Percentiles rank a stretch among this genome's conserved stretches.
Evolutionary conservation across 2,113 vertebrate species (phyloP).

Genomic region (Lynx canadensis): DNA sequence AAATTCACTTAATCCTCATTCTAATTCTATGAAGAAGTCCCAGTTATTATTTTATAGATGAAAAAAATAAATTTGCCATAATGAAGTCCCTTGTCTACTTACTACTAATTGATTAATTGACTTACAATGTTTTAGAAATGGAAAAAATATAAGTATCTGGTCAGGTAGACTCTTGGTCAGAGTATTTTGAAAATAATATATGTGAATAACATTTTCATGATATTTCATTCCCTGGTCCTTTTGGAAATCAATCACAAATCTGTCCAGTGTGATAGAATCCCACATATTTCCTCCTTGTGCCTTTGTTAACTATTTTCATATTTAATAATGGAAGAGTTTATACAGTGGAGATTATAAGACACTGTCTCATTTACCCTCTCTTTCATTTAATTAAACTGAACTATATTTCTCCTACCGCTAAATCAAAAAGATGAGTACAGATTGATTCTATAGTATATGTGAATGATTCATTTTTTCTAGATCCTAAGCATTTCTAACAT

Average conservation of each 20-base stretch:
- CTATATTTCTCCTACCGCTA: not conserved
- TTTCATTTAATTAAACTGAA: slow-evolving; percentile 33
- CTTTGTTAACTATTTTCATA: not conserved
- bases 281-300: not conserved
- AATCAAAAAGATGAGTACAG: slow-evolving; percentile 11
- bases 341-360: not conserved
- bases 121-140: not conserved
- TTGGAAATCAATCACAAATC: not conserved
- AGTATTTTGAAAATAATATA: not conserved
- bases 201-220: not conserved
- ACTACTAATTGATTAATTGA: not conserved
- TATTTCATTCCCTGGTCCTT: not conserved
- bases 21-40: not conserved
- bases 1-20: not conserved
- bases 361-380: not conserved
- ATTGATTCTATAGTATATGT: not conserved
- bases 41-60: not conserved
- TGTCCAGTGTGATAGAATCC: not conserved
- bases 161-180: not conserved
- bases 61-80: not conserved
- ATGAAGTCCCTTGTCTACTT: not conserved
- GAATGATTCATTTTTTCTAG: not conserved
- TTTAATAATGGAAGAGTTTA: not conserved
- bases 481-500: not conserved
- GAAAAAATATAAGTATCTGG: not conserved